Evolutionary conservation across 2,113 vertebrate genomes (phyloP).

Genomic region (Python bivittatus): DNA sequence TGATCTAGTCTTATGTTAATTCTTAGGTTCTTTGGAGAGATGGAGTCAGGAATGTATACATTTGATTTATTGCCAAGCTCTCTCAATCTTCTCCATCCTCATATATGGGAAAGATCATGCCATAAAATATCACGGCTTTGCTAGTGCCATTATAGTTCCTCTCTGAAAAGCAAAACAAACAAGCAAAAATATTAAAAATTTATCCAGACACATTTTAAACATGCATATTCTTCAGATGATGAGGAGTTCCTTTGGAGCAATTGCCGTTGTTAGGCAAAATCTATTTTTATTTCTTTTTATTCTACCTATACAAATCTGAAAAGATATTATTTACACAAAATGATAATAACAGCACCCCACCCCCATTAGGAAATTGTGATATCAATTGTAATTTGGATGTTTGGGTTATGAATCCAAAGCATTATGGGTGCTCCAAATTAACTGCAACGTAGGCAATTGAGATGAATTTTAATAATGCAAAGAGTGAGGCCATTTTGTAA

Average conservation of each 20-base stretch:
- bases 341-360: constrained; percentile 18
- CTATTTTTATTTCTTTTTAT: constrained; percentile 23
- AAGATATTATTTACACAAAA: constrained; percentile 36
- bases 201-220: constrained; percentile 48
- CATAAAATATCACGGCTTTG: constrained; percentile 12
- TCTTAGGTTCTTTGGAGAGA: neutral
- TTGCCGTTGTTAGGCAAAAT: constrained; percentile 35
- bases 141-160: constrained; percentile 25
- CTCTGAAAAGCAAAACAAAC: constrained; percentile 27
- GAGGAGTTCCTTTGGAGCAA: constrained; percentile 41
- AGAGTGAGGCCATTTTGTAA: neutral
- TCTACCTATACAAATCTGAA: neutral
- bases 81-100: neutral
- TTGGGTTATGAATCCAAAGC: constrained; percentile 26
- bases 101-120: constrained; percentile 28
- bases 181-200: constrained; percentile 46
- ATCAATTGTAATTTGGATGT: constrained; percentile 45
- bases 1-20: neutral
- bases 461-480: constrained; percentile 1
- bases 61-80: neutral
- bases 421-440: neutral
- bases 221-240: constrained; percentile 53
- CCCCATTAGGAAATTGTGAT: constrained; percentile 30
- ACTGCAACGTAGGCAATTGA: neutral
- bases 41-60: constrained; percentile 3